Evolutionary conservation across 2,113 vertebrate genomes (phyloP), one percentile per base, ranked within the genome.

Genomic region (Psilopsiagon aymara): DNA sequence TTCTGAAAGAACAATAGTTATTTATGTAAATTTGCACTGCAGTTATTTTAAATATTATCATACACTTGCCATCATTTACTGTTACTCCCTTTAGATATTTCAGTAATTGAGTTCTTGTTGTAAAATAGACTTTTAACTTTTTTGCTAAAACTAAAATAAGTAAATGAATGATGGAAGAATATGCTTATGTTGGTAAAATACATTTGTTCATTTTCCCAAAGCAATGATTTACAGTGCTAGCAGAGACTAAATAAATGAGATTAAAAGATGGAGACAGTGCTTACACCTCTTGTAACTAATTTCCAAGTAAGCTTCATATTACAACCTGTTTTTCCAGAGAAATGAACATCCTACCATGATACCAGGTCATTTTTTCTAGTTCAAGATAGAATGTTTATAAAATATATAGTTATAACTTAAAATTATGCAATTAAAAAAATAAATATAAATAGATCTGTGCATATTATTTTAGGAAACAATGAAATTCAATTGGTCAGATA

Each of bases 191-290:
- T 92, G 46, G 68, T 91, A 93, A 67, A 84, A 94, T 86, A 82
- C 84, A 94, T 74, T 82, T 91, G 86, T 92, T 95, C 79, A 37
- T 97, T 98, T 98, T 44, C 69, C 93, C 90, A 92, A 94, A 97
- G 78, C 81, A 95, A 80, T 71, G 39, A 86, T 97, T 78, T 87
- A 79, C 60, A 68, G 43, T 62, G 24, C 70, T 90, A 93, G 55
- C 60, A 95, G 93, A 93, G 60, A 92, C 92, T 96, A 95, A 97
- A 97, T 95, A 96, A 98, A 97, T 95, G 96, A 97, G 94, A 94
- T 83, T 37, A 71, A 97, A 96, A 78, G 81, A 95, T 55, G 85
- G 62, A 97, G 66, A 95, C 62, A 94, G 74, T 88, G 59, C 77
- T 85, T 92, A 96, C 83, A 98, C 92, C 94, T 97, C 76, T 88